Percentiles rank a stretch among this genome's conserved stretches.
Conservation (phyloP, 2,113 vertebrate species). For the Scartelaos histophorus region DNA sequence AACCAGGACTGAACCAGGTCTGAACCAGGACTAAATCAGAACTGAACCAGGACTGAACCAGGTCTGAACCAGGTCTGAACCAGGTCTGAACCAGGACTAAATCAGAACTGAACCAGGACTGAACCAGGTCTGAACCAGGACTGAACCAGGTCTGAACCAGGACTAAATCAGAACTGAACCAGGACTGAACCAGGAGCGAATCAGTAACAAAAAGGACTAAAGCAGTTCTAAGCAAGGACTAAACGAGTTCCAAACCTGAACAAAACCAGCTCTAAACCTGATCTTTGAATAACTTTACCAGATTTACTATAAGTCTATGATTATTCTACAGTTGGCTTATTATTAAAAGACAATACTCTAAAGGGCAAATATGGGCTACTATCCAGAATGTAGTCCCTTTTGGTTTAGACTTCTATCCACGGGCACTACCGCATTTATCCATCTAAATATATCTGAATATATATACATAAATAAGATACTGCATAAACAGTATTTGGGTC, state of each 20-base stretch:
- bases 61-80: too few species aligned
- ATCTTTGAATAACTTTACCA: neutral
- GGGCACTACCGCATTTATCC: neutral
- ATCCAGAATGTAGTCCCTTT: neutral
- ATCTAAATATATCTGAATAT: slow-evolving; percentile 5
- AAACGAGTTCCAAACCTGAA: too few species aligned
- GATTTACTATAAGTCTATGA: neutral
- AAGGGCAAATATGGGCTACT: neutral
- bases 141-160: neutral
- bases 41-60: too few species aligned
- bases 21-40: too few species aligned
- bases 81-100: too few species aligned
- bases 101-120: too few species aligned
- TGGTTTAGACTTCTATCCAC: neutral
- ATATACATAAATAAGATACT: slow-evolving; percentile 1
- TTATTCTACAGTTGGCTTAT: too few species aligned
- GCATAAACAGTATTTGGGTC: slow-evolving; percentile 1
- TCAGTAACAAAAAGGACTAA: too few species aligned
- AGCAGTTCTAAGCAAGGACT: too few species aligned
- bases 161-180: too few species aligned
- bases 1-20: neutral
- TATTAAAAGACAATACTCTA: neutral
- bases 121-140: too few species aligned
- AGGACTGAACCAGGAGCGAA: neutral
- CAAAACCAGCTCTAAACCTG: neutral